Conservation (phyloP, 2,888 invertebrate species). For the Clitarchus hookeri region DNA sequence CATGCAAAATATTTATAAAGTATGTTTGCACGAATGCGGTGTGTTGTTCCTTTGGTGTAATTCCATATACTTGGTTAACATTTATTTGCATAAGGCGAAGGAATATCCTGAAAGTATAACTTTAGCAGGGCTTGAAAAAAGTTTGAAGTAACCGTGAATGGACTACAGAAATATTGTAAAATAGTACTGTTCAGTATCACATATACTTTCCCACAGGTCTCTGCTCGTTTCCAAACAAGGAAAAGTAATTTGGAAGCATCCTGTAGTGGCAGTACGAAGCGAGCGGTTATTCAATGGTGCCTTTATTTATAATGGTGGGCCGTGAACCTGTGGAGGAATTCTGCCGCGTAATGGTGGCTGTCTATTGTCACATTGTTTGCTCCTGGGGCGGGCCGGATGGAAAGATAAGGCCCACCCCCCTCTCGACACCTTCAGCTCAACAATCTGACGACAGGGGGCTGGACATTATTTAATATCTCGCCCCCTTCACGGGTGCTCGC, state of each 20-base stretch:
- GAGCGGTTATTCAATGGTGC: not conserved
- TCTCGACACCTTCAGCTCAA: not conserved
- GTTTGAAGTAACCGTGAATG: too few species aligned
- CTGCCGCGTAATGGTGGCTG: slow-evolving; percentile 34
- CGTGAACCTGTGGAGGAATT: slow-evolving; percentile 23
- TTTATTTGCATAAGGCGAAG: too few species aligned
- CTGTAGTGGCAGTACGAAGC: not conserved
- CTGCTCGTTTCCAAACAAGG: too few species aligned
- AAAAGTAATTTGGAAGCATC: not conserved
- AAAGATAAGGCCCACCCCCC: not conserved
- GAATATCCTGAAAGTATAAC: too few species aligned
- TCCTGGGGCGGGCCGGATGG: slow-evolving; percentile 3
- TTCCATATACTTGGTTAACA: too few species aligned
- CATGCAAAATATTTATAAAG: too few species aligned
- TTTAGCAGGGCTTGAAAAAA: too few species aligned
- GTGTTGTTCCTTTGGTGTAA: too few species aligned
- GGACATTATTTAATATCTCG: not conserved
- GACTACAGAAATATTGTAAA: too few species aligned
- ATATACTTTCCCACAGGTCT: too few species aligned
- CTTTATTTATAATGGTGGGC: not conserved
- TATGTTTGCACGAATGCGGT: too few species aligned
- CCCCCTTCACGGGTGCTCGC: not conserved
- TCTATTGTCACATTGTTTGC: slow-evolving; percentile 27
- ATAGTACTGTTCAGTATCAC: too few species aligned
- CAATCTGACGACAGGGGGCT: slow-evolving; percentile 14